Conservation (phyloP, 2,797 vertebrate genomes). For the Malurus leucopterus region DNA sequence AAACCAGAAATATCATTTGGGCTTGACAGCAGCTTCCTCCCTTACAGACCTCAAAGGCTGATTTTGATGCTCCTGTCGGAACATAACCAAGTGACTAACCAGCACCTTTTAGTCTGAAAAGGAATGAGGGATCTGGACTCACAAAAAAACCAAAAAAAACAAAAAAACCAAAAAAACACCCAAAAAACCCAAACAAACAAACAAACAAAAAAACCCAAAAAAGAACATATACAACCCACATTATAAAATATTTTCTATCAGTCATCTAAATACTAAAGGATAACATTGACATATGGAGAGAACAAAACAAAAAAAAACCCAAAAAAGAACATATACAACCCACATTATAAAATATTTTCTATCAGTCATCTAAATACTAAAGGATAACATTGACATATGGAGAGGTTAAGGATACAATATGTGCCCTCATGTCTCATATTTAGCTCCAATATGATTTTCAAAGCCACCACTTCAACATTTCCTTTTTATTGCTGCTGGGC, state of each 20-base stretch:
- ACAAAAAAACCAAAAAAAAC: background rate
- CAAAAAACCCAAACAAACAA: too few species aligned
- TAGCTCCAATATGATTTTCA: background rate
- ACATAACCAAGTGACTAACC: background rate
- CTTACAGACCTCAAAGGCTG: background rate
- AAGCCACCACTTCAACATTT: background rate
- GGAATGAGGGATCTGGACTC: fast-evolving
- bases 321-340: background rate
- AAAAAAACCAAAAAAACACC: too few species aligned
- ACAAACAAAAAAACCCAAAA: background rate
- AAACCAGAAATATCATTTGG: background rate
- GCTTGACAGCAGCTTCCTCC: background rate
- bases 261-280: background rate
- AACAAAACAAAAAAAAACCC: too few species aligned
- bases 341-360: background rate
- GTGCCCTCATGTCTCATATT: background rate
- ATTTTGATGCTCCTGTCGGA: background rate
- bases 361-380: background rate
- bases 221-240: background rate
- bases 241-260: background rate
- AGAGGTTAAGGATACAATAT: background rate
- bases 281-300: fast-evolving
- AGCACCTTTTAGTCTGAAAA: background rate
- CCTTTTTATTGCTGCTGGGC: background rate
- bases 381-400: fast-evolving